Evolutionary conservation across 2,888 invertebrate species (phyloP), one percentile per base, ranked within the genome.

Genomic region (Eremobia ochroleuca): DNA sequence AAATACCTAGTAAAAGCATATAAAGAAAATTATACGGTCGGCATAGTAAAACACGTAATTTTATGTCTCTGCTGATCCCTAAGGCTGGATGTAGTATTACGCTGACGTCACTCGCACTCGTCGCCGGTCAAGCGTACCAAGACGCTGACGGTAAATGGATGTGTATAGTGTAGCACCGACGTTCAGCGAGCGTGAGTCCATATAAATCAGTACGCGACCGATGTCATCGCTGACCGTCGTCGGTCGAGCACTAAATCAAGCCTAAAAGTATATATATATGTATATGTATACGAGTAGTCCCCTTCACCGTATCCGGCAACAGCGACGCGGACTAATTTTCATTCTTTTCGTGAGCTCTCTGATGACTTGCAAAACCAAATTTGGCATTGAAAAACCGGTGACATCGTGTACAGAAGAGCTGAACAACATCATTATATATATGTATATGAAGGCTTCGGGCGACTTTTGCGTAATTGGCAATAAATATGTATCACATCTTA

Each of bases 401-500:
- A 49, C 6, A 46, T 18, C 18, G 5, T 46, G 4, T 5, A 15
- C 46, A 43, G 43, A 43, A 43, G 43, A 43, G 43, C 43, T 43
- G 13, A 43, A 13, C 43, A 40, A 40, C 13, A 43, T 43, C 43
- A 43, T 43, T 43, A 13, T 40, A 13, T 40, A 40, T 40, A 11
- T 11, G 9, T 37, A 37, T 40, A 43, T 43, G 43, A 43, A 13
- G 13, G 43, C 8, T 49, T 49, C 25, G 49, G 8, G 21, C 3
- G 21, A 8, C 21, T 49, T 25, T 49, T 21, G 49, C 49, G 49
- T 49, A 25, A 21, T 49, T 49, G 49, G 8, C 21, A 62, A 62
- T 76, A 62, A n/a, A n/a, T 37, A 65, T 37, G 34, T 40, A 66
- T 49, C 1, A 49, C 37, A 67, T 25, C 15, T 68, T 25, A 78